Evolutionary conservation across 2,888 invertebrate species (phyloP), one percentile per base, ranked within the genome.

Genomic region (Epistrophella euchroma): DNA sequence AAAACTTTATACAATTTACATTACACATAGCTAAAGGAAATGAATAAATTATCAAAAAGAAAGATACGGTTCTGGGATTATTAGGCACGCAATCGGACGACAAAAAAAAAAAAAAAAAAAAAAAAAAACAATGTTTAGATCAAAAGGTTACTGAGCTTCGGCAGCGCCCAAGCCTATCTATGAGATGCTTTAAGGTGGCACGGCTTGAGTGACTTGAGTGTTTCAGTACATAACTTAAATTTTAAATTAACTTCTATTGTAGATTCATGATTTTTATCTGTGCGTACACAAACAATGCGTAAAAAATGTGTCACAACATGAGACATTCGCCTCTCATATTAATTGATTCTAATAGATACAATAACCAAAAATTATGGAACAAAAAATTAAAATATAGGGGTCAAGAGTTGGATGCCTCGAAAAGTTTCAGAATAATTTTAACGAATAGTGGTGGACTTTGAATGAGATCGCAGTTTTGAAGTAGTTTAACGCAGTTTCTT

Each of bases 231-330:
- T 28, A 80, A 60, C 52, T 81, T 73, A 62, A 77, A 73, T 81
- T 86, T 78, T 78, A 82, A 86, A 75, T 82, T 86, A 78, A 70
- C 19, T 68, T 77, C 80, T 60, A 68, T 70, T 68, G 56, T 66
- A 58, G 71, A 84, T 86, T 77, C 81, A 82, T 71, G 86, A 82
- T 58, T 62, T 82, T 19, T 77, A 77, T 80, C 81, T 81, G 73
- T 75, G 80, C 80, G 77, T 66, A 58, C 28, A 64, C 64, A 82
- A 72, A 72, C 37, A 81, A 71, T 75, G 52, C 71, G 71, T 78
- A 71, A 40, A 13, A 85, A 76, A 86, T 86, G 64, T 82, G 82
- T 86, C 86, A 86, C 77, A 86, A 82, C 82, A 86, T 64, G 64
- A 60, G 81, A 45, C 58, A 81, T 32, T 32, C 32, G 9, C 9